Base-by-base conservation (phyloP, 2,888 invertebrate genomes). In the Thumatha senex region DNA sequence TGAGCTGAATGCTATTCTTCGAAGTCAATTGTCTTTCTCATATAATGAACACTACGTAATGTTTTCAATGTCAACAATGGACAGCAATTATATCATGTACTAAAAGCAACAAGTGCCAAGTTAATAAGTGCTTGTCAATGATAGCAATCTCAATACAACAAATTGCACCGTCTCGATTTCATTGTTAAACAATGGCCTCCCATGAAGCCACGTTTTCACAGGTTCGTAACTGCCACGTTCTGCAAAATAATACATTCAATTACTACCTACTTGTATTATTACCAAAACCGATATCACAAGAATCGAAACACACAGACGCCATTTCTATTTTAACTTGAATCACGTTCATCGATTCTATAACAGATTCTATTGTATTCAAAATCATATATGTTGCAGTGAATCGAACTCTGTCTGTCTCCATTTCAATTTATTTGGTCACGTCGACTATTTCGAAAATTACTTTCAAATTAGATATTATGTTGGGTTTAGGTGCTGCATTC, bases 401-500 rank as follows among this genome's bases (percentile, higher is more conserved):
- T 56, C 49, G 35, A 54, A 66, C 59, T 58, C 58, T 7, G 35
- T 40, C 30, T 46, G 54, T 46, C 54, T 56, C 51, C 55, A 57
- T 54, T 67, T 67, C 72, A 65, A 70, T 76, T 65, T 71, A 68
- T 55, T 63, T 52, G 60, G 80, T 80, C 84, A 83, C 82, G 82
- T 83, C 69, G 62, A 54, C 61, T 61, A 70, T 74, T 75, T 76
- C 63, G 63, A 71, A 70, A 72, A 75, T 73, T 66, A 69, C 70
- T 72, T 74, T 73, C 73, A 77, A 76, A 78, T 78, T 70, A 67
- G 70, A 71, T 61, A 58, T 70, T 70, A 60, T 48, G 57, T 54
- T 58, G 52, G 54, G 56, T 61, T 53, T 33, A 24, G 33, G 4
- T 38, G 64, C 70, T 61, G 65, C 63, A 86, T 85, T 80, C 86